These are phyloP conservation scores for Anas platyrhynchos DNA, from an alignment of 2,113 vertebrate species.

Conservation along the genomic window DNA sequence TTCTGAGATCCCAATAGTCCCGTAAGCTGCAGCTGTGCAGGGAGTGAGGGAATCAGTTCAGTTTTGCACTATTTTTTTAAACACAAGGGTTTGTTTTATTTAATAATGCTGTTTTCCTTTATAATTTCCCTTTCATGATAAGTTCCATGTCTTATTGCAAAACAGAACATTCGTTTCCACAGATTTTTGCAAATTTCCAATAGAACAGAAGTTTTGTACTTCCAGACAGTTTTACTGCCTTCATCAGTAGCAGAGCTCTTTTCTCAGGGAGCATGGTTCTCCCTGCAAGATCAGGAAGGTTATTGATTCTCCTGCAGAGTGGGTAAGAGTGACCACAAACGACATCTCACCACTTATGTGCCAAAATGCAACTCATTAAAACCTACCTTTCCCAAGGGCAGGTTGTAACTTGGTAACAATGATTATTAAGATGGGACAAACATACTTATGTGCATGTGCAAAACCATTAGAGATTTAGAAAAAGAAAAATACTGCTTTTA, in stretches of 20 bases:
- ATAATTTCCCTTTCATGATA: neutral
- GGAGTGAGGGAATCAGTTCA: neutral
- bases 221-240: neutral
- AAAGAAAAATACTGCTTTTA: neutral
- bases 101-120: neutral
- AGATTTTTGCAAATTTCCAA: neutral
- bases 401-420: neutral
- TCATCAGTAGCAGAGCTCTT: neutral
- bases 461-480: neutral
- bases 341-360: neutral
- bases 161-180: neutral
- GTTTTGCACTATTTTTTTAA: neutral
- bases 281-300: neutral
- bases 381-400: neutral
- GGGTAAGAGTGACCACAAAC: neutral
- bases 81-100: neutral
- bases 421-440: neutral
- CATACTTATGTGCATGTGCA: neutral
- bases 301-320: neutral
- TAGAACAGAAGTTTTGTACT: neutral
- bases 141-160: neutral
- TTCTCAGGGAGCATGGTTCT: neutral
- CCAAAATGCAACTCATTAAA: neutral
- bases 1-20: neutral
- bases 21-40: constrained; percentile 18